A percentile compares a stretch with the other conserved stretches of the same genome.
These are phyloP conservation scores for Hydropsyche betteni DNA, from an alignment of 2,888 invertebrate genomes.

Conservation along the genomic window DNA sequence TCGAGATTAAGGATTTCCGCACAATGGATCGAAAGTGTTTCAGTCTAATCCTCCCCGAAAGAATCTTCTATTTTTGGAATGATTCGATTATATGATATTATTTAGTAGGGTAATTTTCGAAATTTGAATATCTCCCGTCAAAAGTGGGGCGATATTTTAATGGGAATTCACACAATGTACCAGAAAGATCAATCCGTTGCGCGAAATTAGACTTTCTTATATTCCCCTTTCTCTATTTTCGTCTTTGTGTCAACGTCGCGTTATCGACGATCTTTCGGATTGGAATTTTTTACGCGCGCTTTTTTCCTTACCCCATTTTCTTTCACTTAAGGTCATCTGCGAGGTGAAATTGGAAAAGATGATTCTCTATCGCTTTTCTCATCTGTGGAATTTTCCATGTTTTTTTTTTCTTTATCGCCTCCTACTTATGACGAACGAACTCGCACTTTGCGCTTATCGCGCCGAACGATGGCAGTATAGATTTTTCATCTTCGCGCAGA, in stretches of 20 bases:
- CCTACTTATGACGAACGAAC: too few species aligned
- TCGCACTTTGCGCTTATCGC: too few species aligned
- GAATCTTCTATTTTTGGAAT: too few species aligned
- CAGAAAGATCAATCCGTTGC: slow-evolving; percentile 23
- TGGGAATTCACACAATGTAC: not conserved
- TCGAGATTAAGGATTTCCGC: too few species aligned
- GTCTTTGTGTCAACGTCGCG: not conserved
- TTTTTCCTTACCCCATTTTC: slow-evolving; percentile 6
- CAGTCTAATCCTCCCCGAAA: too few species aligned
- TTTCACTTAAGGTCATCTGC: slow-evolving; percentile 20
- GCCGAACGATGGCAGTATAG: too few species aligned
- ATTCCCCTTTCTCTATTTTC: not conserved
- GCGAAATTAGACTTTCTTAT: slow-evolving; percentile 16
- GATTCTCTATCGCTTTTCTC: slow-evolving; percentile 19
- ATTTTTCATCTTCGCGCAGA: too few species aligned
- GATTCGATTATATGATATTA: too few species aligned
- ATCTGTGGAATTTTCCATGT: not conserved
- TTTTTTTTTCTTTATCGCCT: not conserved
- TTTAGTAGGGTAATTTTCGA: too few species aligned
- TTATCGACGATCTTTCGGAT: slow-evolving; percentile 7
- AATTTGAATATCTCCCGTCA: too few species aligned
- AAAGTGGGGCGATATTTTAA: not conserved
- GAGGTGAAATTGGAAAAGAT: slow-evolving; percentile 12
- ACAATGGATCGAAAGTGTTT: too few species aligned
- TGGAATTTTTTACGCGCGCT: not conserved